These are phyloP conservation scores for Astreopora myriophthalma DNA, from an alignment of 64 coral and sea anemone species.

Conservation along the genomic window DNA sequence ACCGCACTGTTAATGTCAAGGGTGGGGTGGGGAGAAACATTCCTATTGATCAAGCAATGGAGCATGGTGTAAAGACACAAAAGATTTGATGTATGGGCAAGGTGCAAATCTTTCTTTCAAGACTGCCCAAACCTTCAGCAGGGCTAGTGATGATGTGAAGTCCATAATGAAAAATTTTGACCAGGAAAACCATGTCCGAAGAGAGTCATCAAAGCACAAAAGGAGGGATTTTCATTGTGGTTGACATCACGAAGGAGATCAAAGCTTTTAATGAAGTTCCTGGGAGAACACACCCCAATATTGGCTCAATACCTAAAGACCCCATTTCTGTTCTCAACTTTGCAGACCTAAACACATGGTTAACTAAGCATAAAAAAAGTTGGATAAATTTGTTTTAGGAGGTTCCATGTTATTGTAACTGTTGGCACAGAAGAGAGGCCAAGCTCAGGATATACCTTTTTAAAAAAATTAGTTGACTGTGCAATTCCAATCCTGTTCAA, in stretches of 20 bases:
- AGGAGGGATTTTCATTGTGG: neutral
- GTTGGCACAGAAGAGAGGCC: no score
- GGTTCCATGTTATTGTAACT: no score
- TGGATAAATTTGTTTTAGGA: no score
- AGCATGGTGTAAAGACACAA: slow-evolving; percentile 20
- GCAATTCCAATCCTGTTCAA: no score
- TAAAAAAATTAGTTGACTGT: no score
- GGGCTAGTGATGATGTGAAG: neutral
- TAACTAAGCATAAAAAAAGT: no score
- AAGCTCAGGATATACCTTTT: no score
- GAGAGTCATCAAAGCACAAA: slow-evolving; percentile 13
- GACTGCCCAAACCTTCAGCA: neutral
- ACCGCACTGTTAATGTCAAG: slow-evolving; percentile 20
- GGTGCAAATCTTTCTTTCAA: slow-evolving; percentile 12
- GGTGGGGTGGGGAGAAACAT: slow-evolving; percentile 48
- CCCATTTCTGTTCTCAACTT: no score
- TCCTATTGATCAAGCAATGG: slow-evolving; percentile 22
- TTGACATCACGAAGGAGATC: neutral
- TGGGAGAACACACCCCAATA: neutral
- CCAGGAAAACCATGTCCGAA: neutral
- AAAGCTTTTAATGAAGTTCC: neutral
- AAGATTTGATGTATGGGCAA: slow-evolving; percentile 11
- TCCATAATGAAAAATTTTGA: neutral
- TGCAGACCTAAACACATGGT: no score
- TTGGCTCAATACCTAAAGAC: no score